phyloP scores from a whole-genome alignment of 2,888 invertebrate species.

The Allacma fusca region DNA sequence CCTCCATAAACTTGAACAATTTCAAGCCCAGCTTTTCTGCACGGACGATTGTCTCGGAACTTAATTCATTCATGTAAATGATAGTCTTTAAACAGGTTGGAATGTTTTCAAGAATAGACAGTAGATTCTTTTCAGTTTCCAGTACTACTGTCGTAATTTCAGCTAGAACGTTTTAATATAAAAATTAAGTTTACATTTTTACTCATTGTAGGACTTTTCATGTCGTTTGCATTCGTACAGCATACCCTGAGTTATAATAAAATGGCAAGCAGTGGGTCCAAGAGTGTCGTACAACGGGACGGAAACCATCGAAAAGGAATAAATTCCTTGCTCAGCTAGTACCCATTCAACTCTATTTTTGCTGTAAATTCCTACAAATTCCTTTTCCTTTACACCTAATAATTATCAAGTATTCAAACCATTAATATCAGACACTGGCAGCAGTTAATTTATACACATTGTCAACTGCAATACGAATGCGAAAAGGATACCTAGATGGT shows the following conservation, averaged over 20 bases:
- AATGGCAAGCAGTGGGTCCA: conserved; percentile 97
- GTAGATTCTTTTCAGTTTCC: conserved; percentile 89
- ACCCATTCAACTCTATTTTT: conserved; percentile 77
- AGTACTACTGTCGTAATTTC: conserved; percentile 88
- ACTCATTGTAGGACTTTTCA: too few relatives aligned
- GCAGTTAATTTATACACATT: too few relatives aligned
- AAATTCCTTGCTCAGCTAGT: conserved; percentile 81
- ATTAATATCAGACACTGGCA: too few relatives aligned
- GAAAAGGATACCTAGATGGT: conserved; percentile 48
- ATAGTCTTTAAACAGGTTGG: conserved; percentile 78
- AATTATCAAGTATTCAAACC: too few relatives aligned
- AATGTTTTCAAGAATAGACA: conserved; percentile 82
- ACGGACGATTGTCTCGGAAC: conserved; percentile 79
- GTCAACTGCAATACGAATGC: too few relatives aligned
- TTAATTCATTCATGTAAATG: conserved; percentile 81
- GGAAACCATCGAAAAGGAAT: conserved; percentile 92
- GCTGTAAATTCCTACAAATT: conserved; percentile 91
- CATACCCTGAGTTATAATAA: conserved; percentile 82
- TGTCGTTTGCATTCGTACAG: too few relatives aligned
- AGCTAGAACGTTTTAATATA: conserved; percentile 72
- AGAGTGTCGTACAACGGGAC: conserved; percentile 97
- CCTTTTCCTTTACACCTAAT: conserved; percentile 67
- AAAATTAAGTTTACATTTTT: too few relatives aligned
- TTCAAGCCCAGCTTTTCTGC: conserved; percentile 85
- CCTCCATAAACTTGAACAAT: too few relatives aligned